phyloP scores from a whole-genome alignment of 1,140 invertebrate genomes.

The Pentalonia nigronervosa region DNA sequence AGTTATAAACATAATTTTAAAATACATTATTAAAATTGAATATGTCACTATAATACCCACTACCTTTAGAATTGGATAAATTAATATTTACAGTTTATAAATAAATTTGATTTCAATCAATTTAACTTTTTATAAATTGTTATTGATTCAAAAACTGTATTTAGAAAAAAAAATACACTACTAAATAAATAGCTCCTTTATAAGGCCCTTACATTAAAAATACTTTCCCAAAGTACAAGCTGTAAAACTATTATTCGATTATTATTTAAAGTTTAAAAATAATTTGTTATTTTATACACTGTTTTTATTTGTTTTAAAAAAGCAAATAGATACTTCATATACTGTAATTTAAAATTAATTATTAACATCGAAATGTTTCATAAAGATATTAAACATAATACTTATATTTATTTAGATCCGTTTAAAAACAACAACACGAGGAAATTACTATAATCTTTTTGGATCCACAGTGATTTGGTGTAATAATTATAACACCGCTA shows the following conservation, averaged over 20 bases:
- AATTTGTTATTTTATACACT: background rate
- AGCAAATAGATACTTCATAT: background rate
- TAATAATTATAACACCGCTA: conserved; percentile 2
- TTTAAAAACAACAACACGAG: background rate
- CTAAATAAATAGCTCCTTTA: background rate
- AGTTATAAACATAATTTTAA: background rate
- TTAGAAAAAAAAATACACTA: background rate
- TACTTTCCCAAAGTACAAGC: background rate
- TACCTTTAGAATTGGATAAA: background rate
- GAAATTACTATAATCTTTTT: background rate
- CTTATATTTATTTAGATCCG: background rate
- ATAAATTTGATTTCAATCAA: background rate
- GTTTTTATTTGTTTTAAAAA: background rate
- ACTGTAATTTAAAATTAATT: background rate
- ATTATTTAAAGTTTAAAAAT: background rate
- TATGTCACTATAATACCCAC: background rate
- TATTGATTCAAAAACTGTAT: background rate
- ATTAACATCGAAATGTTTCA: background rate
- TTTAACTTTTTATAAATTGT: background rate
- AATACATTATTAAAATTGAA: background rate
- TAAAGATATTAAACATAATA: background rate
- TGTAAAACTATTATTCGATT: background rate
- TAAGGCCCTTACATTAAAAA: background rate
- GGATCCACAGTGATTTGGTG: background rate
- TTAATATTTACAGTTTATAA: background rate